Evolutionary conservation across 2,113 vertebrate species (phyloP), one percentile per base, ranked within the genome.

Genomic region (Canis aureus): DNA sequence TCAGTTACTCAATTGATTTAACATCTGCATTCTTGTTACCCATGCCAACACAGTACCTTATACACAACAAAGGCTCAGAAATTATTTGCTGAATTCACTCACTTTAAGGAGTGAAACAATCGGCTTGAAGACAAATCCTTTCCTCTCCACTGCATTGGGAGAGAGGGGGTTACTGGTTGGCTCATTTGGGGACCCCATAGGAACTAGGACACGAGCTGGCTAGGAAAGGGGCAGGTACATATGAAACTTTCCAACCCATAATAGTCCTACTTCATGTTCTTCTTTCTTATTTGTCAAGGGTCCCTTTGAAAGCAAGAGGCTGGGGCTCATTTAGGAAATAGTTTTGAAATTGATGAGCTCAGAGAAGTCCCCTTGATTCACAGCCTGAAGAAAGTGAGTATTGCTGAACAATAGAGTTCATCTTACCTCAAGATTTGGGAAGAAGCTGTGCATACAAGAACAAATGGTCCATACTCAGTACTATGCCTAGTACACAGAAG

Each of bases 271-370:
- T 96, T 94, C 23, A 27, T 35, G 69, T 73, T 79, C 83, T 81
- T 87, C 64, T 88, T 91, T 93, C 71, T 57, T 19, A 91, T 57
- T 94, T 59, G 29, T 67, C 64, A 93, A 67, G 38, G 38, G 4
- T 80, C 81, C 93, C 73, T 62, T 91, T 15, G 13, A 91, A 94
- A 74, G 17, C 66, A 74, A 60, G 55, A 35, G 57, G 69, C n/a
- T 43, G 69, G 84, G 71, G 57, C 3, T 19, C 57, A 16, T 79
- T 95, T 93, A 82, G 71, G 88, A 76, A n/a, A 92, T 67, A 29
- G 57, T 97, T 92, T 95, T 93, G 60, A 94, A 93, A 95, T 73
- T 27, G 55, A 85, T 66, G 49, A 35, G 19, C 32, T 59, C 60
- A 23, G 59, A 35, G 64, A 95, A 96, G 60, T 59, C 17, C 49